Conservation (phyloP, 2,888 invertebrate species). For the Lasioglossum figueresi region DNA sequence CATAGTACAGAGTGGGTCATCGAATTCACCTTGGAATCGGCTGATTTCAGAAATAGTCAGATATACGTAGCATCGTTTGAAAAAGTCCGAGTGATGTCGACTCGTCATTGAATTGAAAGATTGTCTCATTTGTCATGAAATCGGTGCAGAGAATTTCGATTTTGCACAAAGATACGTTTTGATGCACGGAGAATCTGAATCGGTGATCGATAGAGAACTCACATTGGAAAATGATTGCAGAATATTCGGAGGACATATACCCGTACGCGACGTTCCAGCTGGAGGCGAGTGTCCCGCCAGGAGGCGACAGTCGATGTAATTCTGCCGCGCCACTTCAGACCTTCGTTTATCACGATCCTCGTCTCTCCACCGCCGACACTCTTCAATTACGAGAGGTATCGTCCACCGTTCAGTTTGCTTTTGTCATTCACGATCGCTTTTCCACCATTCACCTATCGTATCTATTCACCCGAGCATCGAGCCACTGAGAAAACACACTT, state of each 20-base stretch:
- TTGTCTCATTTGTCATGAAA: background rate
- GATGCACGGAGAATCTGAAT: no score
- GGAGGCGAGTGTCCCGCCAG: constrained; percentile 90
- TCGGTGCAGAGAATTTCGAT: background rate
- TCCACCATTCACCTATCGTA: constrained; percentile 53
- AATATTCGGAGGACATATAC: constrained; percentile 96
- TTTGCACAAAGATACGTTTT: background rate
- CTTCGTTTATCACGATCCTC: constrained; percentile 95
- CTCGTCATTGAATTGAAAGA: no score
- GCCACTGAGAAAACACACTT: constrained; percentile 47
- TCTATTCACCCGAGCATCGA: constrained; percentile 46
- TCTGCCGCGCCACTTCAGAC: constrained; percentile 84
- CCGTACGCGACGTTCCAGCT: constrained; percentile 97
- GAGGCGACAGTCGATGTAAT: constrained; percentile 95
- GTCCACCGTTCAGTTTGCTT: constrained; percentile 60
- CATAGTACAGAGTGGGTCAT: no score
- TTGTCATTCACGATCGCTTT: constrained; percentile 61
- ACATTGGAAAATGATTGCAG: constrained; percentile 83
- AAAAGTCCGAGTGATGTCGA: no score
- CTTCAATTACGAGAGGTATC: constrained; percentile 90
- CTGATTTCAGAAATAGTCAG: no score
- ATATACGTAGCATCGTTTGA: no score
- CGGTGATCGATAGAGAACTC: background rate
- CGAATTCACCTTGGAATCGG: no score
- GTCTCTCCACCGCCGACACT: constrained; percentile 90